Evolutionary conservation across 2,113 vertebrate species (phyloP), one percentile per base, ranked within the genome.

Genomic region (Pteruthius melanotis): DNA sequence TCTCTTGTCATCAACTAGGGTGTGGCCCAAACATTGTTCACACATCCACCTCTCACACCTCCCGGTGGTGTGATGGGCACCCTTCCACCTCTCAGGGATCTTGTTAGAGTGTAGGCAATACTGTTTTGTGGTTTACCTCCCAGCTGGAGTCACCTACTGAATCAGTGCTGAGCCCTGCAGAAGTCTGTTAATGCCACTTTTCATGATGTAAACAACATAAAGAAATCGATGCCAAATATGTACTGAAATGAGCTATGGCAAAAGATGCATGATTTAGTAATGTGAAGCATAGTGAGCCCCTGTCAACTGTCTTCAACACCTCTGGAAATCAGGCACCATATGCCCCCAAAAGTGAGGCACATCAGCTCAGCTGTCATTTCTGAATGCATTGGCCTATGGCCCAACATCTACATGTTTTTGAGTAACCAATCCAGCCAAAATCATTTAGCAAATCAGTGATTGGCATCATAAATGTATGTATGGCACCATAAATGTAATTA

Each of bases 321-420:
- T 96, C 88, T 74, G 83, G 66, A 86, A 93, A 92, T 83, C 68
- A 90, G 79, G 83, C 63, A 92, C 54, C 76, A 81, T 39, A 70
- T 70, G 83, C 47, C 81, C 83, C 74, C 35, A 37, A 28, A 80
- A 93, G 33, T 13, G 39, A 88, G 59, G 71, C 84, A 72, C 66
- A 59, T 47, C 30, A 31, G 50, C 78, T 90, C 61, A 83, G 66
- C 78, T 90, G 35, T 88, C 66, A 83, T 57, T 95, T 87, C 75
- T 91, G 66, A 90, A 78, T 26, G 12, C 24, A 39, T 1, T 95
- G 71, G 75, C 66, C 54, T 44, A 21, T 3, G 0, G 82, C 90
- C 89, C 75, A 65, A 87, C 24, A 33, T 64, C 52, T 81, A 54
- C 45, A n/a, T 15, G 2, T 11, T 56, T 27, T 37, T 23, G 35